These are phyloP conservation scores for Aleadryas rufinucha DNA, from an alignment of 2,113 vertebrate genomes.

Conservation along the genomic window DNA sequence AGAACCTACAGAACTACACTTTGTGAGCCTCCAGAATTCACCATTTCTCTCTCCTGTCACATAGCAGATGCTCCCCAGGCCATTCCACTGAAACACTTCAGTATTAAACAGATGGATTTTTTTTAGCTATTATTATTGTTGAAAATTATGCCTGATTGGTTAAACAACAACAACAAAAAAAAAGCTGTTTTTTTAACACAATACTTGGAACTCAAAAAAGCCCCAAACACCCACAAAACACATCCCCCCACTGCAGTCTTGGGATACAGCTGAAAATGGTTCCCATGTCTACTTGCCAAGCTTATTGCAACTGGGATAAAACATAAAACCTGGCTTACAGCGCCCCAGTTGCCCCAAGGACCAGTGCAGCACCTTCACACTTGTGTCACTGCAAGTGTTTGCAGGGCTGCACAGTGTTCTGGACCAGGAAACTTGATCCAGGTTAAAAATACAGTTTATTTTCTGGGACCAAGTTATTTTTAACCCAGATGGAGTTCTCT, in stretches of 20 bases:
- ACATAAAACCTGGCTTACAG: neutral
- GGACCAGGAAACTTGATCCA: constrained; percentile 37
- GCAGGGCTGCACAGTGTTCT: neutral
- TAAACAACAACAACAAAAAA: neutral
- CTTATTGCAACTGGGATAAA: neutral
- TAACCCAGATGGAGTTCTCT: constrained; percentile 35
- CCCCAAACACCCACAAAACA: neutral
- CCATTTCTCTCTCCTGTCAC: fast-evolving
- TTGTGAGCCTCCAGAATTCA: neutral
- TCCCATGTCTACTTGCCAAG: neutral
- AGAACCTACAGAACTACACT: neutral
- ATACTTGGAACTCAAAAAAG: neutral
- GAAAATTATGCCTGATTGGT: neutral
- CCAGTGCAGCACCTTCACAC: neutral
- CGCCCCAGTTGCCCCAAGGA: neutral
- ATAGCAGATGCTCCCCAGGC: neutral
- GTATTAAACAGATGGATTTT: neutral
- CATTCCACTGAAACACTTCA: neutral
- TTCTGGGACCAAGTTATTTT: constrained; percentile 55
- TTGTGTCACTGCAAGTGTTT: neutral
- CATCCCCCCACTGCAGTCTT: neutral
- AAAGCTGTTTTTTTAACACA: neutral
- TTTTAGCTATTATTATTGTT: neutral
- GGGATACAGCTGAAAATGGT: neutral
- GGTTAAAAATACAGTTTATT: constrained; percentile 63